Evolutionary conservation across 2,797 vertebrate genomes (phyloP).

Genomic region (Percopsis omiscomaycus): DNA sequence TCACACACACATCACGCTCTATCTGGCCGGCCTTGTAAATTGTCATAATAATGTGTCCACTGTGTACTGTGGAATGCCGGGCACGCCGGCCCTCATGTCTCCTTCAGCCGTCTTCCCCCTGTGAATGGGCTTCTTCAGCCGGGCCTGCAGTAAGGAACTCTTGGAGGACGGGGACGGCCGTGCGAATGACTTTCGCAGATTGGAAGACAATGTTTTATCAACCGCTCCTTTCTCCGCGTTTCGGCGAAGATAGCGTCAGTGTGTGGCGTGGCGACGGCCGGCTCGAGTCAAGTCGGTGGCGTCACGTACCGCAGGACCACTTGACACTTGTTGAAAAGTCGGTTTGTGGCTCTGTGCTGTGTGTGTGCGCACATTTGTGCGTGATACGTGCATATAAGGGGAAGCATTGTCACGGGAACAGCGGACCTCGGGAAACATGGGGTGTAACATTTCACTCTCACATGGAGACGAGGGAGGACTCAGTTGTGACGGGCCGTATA

Average conservation of each 20-base stretch:
- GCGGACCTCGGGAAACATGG: constrained; percentile 41
- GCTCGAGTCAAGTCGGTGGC: not conserved
- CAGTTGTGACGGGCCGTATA: constrained; percentile 16
- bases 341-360: not conserved
- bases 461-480: constrained; percentile 24
- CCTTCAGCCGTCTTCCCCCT: constrained; percentile 66
- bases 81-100: constrained; percentile 68
- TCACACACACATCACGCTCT: constrained; percentile 61
- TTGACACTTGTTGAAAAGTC: not conserved
- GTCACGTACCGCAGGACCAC: not conserved
- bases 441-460: constrained; percentile 35
- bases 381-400: constrained; percentile 61
- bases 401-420: constrained; percentile 69
- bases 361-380: constrained; percentile 34
- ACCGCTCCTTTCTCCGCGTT: constrained; percentile 57
- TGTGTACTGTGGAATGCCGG: constrained; percentile 76
- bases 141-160: constrained; percentile 54
- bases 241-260: constrained; percentile 24
- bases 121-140: constrained; percentile 70
- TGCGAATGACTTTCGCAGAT: constrained; percentile 49
- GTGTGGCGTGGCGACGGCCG: not conserved
- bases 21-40: constrained; percentile 67
- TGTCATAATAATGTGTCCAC: constrained; percentile 81
- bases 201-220: constrained; percentile 31
- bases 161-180: constrained; percentile 18